Conservation (phyloP, 2,113 vertebrate genomes). For the Taxidea taxus region DNA sequence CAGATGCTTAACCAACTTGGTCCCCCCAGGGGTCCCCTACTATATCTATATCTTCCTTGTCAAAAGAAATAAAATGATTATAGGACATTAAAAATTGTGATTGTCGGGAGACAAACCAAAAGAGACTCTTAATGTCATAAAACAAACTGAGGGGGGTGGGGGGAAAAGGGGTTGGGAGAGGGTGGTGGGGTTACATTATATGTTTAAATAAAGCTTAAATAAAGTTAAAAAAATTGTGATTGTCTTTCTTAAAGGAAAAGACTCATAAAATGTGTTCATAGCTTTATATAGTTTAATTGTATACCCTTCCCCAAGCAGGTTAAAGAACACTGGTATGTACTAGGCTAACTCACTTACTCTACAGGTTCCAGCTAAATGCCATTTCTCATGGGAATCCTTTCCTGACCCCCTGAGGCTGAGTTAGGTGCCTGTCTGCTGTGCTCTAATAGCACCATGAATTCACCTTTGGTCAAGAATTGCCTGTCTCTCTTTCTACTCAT, state of each 20-base stretch:
- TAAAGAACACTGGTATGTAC: background rate
- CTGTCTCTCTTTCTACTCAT: background rate
- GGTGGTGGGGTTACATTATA: too few relatives aligned
- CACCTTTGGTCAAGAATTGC: background rate
- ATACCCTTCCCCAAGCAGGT: background rate
- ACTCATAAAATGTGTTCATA: background rate
- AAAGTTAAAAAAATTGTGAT: background rate
- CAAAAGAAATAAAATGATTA: constrained; percentile 2
- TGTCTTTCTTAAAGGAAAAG: background rate
- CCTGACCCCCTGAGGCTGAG: background rate
- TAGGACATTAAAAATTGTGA: background rate
- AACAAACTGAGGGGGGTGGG: too few relatives aligned
- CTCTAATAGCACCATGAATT: background rate
- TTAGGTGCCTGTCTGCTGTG: background rate
- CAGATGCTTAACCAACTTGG: background rate
- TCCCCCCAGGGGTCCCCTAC: background rate
- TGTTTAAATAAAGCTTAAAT: too few relatives aligned
- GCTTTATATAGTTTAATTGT: background rate
- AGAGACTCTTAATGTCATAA: too few relatives aligned
- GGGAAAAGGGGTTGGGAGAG: too few relatives aligned
- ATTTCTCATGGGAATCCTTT: background rate
- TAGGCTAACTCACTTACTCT: background rate
- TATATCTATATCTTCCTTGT: background rate
- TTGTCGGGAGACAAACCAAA: too few relatives aligned
- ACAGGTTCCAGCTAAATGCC: background rate